These are phyloP conservation scores for Pseudolaguvia tuberculata DNA, from an alignment of 2,113 vertebrate species.

Conservation along the genomic window DNA sequence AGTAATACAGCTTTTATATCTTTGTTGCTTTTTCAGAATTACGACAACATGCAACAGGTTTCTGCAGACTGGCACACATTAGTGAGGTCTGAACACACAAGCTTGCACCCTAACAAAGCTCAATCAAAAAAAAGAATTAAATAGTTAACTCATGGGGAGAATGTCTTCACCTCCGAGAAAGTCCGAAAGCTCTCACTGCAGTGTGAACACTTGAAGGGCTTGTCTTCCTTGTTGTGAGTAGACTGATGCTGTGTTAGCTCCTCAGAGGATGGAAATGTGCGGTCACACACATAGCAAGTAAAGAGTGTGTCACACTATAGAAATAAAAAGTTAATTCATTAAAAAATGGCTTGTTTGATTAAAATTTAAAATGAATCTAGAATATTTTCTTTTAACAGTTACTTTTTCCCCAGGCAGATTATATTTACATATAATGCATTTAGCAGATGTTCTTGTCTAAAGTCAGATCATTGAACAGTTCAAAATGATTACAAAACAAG, in stretches of 20 bases:
- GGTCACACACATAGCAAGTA: slow-evolving; percentile 75
- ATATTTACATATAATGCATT: no score
- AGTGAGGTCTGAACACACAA: background rate
- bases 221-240: slow-evolving; percentile 75
- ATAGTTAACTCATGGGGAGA: background rate
- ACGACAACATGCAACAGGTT: background rate
- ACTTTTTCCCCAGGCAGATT: no score
- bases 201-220: slow-evolving; percentile 74
- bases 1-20: background rate
- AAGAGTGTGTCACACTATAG: slow-evolving; percentile 74
- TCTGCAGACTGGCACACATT: background rate
- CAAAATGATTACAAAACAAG: no score
- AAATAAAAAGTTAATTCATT: no score
- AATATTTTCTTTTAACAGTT: no score
- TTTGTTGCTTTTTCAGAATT: background rate
- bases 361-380: no score
- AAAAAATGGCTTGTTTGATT: no score
- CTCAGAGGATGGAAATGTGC: slow-evolving; percentile 71
- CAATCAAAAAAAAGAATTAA: no score
- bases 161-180: slow-evolving; percentile 67
- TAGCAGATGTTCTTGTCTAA: no score
- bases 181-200: slow-evolving; percentile 73
- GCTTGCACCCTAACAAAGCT: background rate
- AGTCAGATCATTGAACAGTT: no score
- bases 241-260: slow-evolving; percentile 73